A percentile compares a stretch with the other conserved stretches of the same genome.
phyloP scores from a whole-genome alignment of 2,797 vertebrate species.

The Sitta carolinensis region DNA sequence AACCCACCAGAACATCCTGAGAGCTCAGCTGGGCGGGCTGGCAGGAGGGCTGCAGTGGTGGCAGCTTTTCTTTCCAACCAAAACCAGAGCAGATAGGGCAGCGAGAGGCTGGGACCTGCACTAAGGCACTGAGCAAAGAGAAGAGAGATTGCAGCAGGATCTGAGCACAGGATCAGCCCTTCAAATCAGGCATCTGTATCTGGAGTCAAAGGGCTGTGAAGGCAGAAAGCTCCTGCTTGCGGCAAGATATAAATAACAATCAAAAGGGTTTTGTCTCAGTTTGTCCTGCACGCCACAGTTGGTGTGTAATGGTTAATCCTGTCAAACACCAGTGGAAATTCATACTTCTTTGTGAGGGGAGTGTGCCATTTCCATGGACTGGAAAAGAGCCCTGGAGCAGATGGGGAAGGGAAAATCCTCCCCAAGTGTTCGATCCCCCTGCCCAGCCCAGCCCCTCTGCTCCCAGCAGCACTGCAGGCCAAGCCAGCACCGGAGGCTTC shows the following conservation, averaged over 20 bases:
- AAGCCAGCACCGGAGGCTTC: background rate
- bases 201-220: background rate
- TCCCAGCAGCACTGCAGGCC: background rate
- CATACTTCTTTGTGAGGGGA: background rate
- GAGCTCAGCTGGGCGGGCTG: background rate
- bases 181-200: background rate
- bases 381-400: background rate
- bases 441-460: background rate
- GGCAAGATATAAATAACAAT: background rate
- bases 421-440: background rate
- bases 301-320: background rate
- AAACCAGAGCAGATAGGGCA: background rate
- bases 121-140: background rate
- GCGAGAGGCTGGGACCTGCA: background rate
- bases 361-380: background rate
- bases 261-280: background rate
- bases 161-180: background rate
- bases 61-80: background rate
- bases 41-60: background rate
- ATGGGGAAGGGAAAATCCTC: background rate
- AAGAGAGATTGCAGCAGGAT: background rate
- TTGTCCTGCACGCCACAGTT: rapidly evolving
- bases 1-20: background rate
- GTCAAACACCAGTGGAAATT: background rate
- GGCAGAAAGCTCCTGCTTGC: background rate